Evolutionary conservation across 1,140 invertebrate genomes (phyloP).

Genomic region (Zeugodacus cucurbitae): DNA sequence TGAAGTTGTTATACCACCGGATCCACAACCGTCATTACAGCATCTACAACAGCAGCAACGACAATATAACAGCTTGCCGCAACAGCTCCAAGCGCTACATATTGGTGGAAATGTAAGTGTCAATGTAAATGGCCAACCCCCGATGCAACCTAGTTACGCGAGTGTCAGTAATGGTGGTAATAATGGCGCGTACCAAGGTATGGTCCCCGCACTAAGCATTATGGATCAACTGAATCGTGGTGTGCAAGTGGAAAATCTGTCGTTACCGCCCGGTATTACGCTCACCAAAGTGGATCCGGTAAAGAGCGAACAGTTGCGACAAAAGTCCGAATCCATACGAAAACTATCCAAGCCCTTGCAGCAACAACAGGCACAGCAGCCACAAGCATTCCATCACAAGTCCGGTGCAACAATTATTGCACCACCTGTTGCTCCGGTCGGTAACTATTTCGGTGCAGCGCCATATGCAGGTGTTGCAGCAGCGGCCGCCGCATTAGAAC

Average conservation of each 20-base stretch:
- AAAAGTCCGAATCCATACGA: conserved; percentile 62
- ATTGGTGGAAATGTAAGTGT: conserved; percentile 45
- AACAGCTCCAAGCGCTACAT: conserved; percentile 57
- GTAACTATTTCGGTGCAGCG: conserved; percentile 52
- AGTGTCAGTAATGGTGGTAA: conserved; percentile 52
- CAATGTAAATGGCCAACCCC: conserved; percentile 41
- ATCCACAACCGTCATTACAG: conserved; percentile 40
- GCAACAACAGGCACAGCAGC: conserved; percentile 39
- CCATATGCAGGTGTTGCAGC: conserved; percentile 44
- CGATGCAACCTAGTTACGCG: conserved; percentile 31
- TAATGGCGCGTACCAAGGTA: conserved; percentile 47
- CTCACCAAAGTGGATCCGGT: conserved; percentile 81
- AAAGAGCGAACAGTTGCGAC: conserved; percentile 61
- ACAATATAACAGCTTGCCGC: conserved; percentile 49
- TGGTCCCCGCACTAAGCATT: conserved; percentile 66
- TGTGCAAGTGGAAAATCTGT: conserved; percentile 76
- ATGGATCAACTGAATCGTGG: conserved; percentile 72
- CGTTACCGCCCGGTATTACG: conserved; percentile 83
- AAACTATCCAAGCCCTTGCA: conserved; percentile 56
- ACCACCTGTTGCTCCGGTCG: conserved; percentile 51
- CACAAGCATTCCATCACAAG: conserved; percentile 44
- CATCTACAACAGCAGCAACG: conserved; percentile 40
- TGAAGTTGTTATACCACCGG: conserved; percentile 60
- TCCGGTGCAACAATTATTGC: conserved; percentile 46
- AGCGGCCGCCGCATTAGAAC: conserved; percentile 21